These are phyloP conservation scores for Nomada fucata DNA, from an alignment of 2,888 invertebrate species.

Conservation along the genomic window DNA sequence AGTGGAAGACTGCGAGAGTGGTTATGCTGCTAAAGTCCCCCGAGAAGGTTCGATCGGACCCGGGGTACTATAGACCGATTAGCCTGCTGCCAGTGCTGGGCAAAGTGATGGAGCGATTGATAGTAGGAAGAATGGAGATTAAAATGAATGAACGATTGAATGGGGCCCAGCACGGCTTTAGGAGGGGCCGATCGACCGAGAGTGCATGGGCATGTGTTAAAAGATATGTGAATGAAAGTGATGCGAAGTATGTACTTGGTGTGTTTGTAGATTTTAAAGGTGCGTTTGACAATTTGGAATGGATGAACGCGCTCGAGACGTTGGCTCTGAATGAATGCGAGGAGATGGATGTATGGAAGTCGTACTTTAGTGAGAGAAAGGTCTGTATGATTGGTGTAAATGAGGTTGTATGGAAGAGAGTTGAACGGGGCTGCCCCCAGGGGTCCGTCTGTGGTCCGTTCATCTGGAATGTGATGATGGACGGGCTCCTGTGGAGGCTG, in stretches of 20 bases:
- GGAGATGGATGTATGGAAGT: slow-evolving; percentile 11
- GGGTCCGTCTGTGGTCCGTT: no score
- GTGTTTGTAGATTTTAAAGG: neutral
- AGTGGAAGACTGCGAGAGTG: neutral
- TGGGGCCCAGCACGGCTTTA: slow-evolving; percentile 18
- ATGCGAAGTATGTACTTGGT: slow-evolving; percentile 14
- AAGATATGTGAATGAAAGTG: neutral
- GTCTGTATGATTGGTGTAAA: slow-evolving; percentile 19
- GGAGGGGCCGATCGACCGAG: neutral
- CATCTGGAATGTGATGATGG: neutral
- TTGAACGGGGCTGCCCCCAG: slow-evolving; percentile 17
- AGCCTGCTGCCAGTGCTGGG: slow-evolving; percentile 12
- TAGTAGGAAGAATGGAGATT: neutral
- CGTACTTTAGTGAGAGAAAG: slow-evolving; percentile 2
- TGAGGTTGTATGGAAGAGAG: slow-evolving; percentile 16
- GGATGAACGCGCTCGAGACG: slow-evolving; percentile 14
- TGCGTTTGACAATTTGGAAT: slow-evolving; percentile 1
- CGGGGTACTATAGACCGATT: slow-evolving; percentile 20
- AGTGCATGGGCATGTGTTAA: slow-evolving; percentile 12
- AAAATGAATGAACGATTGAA: neutral
- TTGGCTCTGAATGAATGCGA: slow-evolving; percentile 6
- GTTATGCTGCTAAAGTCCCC: neutral
- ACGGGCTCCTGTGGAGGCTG: slow-evolving; percentile 4
- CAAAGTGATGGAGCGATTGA: slow-evolving; percentile 15
- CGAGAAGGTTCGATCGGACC: neutral